Conservation (phyloP, 2,888 invertebrate genomes). For the Desoria tigrina region DNA sequence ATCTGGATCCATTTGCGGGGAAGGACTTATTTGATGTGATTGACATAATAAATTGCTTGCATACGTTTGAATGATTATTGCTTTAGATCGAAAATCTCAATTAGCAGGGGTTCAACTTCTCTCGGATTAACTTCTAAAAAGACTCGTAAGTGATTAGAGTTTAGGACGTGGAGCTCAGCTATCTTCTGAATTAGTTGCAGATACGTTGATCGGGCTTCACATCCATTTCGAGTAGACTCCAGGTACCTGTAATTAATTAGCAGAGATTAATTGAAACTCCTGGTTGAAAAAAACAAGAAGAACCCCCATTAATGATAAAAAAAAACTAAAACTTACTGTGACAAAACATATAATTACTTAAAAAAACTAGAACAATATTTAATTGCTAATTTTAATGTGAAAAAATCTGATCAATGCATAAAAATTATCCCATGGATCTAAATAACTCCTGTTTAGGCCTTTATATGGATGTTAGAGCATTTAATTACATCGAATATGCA, state of each 20-base stretch:
- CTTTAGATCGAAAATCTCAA: conserved; percentile 93
- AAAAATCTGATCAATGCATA: too few species aligned
- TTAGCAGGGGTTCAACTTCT: conserved; percentile 85
- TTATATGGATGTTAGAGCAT: too few species aligned
- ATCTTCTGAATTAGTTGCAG: conserved; percentile 87
- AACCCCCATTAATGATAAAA: background rate
- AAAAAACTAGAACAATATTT: too few species aligned
- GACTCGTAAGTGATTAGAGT: conserved; percentile 87
- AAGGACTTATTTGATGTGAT: too few species aligned
- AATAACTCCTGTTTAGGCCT: too few species aligned
- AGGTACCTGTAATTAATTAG: conserved; percentile 63
- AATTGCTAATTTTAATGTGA: too few species aligned
- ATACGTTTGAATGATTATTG: conserved; percentile 54
- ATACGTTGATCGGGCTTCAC: conserved; percentile 84
- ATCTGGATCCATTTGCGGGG: too few species aligned
- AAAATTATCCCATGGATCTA: too few species aligned
- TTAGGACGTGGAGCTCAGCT: conserved; percentile 81
- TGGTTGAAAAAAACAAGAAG: background rate
- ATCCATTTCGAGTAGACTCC: conserved; percentile 69
- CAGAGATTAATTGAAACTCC: background rate
- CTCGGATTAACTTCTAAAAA: conserved; percentile 90
- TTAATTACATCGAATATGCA: too few species aligned
- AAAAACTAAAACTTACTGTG: too few species aligned
- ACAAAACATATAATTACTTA: too few species aligned
- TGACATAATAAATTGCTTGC: too few species aligned